A percentile compares a stretch with the other conserved stretches of the same genome.
Conservation (phyloP, 2,113 vertebrate species). For the Sardina pilchardus region DNA sequence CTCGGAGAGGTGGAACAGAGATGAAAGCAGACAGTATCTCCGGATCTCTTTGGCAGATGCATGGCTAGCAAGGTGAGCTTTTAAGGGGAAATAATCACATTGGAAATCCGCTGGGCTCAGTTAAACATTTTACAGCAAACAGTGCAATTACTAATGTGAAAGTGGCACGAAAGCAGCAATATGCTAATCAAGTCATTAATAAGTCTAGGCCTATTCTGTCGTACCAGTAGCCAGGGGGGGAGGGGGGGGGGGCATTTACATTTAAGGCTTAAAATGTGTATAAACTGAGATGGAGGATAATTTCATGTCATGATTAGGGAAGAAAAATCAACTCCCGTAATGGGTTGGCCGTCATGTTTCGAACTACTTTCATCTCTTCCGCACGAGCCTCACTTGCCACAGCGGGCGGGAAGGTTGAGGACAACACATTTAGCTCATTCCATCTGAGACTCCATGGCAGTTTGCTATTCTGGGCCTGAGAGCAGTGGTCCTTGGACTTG, state of each 20-base stretch:
- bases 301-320: neutral
- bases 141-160: neutral
- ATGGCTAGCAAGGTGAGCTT: neutral
- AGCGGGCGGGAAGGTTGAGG: neutral
- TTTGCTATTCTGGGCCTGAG: neutral
- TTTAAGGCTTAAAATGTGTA: no score
- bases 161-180: neutral
- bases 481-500: neutral
- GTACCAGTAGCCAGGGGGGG: no score
- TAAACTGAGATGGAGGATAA: neutral
- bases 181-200: neutral
- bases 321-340: neutral
- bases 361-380: conserved; percentile 2
- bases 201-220: neutral
- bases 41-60: neutral
- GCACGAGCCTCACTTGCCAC: neutral
- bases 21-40: neutral
- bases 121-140: neutral
- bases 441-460: neutral
- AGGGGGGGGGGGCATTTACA: no score
- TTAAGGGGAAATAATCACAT: neutral
- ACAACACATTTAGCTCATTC: conserved; percentile 13
- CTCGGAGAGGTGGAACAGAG: neutral
- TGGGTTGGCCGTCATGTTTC: neutral
- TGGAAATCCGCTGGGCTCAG: neutral